Percentiles rank a stretch among this genome's conserved stretches.
phyloP scores from a whole-genome alignment of 2,113 vertebrate species.

The Xiphophorus hellerii region DNA sequence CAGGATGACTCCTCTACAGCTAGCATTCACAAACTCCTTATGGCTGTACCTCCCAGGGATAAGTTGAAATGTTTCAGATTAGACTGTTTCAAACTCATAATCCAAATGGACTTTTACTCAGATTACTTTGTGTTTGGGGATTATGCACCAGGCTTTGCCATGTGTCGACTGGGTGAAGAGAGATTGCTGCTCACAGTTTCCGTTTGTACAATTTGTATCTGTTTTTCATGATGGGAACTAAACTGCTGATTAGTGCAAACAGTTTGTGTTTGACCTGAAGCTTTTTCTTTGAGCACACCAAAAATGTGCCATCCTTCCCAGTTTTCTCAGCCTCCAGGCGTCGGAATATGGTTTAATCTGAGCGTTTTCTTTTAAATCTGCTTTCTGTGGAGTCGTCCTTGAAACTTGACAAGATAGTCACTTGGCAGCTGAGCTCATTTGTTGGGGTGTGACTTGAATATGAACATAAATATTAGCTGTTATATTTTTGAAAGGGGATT shows the following conservation, averaged over 20 bases:
- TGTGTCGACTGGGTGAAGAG: constrained; percentile 35
- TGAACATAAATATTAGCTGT: constrained; percentile 27
- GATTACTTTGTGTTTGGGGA: constrained; percentile 64
- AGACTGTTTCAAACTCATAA: constrained; percentile 61
- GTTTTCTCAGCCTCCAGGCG: constrained; percentile 9
- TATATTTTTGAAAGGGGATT: constrained; percentile 12
- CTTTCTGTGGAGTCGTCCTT: constrained; percentile 37
- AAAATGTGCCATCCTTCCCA: constrained; percentile 15
- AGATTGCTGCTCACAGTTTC: constrained; percentile 1
- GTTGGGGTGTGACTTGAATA: constrained; percentile 43
- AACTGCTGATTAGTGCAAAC: not conserved
- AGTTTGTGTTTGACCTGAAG: not conserved
- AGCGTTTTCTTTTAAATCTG: constrained; percentile 17
- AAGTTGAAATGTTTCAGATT: constrained; percentile 58
- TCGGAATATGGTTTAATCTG: constrained; percentile 17
- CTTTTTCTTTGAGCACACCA: not conserved
- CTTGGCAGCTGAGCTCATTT: constrained; percentile 45
- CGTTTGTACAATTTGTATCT: not conserved
- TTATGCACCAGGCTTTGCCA: constrained; percentile 48
- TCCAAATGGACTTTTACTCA: constrained; percentile 70
- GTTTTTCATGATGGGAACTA: not conserved
- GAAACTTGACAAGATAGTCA: constrained; percentile 47
- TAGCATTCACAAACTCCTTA: not conserved
- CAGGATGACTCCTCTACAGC: not conserved
- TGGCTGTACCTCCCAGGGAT: constrained; percentile 18